Percentiles rank a stretch among this genome's conserved stretches.
Conservation (phyloP, 2,888 invertebrate species). For the Sesamia inferens region DNA sequence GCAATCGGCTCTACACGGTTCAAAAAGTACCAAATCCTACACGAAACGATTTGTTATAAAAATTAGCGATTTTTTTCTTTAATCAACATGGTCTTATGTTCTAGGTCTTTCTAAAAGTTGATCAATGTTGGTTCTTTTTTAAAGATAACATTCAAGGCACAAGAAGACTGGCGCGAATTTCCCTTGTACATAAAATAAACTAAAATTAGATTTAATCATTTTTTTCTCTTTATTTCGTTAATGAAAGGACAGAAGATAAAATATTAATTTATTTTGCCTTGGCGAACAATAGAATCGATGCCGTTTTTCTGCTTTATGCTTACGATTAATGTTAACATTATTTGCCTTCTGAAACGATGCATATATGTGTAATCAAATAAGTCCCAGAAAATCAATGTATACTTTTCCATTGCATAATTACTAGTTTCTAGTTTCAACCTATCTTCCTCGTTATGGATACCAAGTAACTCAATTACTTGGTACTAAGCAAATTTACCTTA, state of each 20-base stretch:
- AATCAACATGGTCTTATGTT: not conserved
- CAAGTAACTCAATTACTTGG: conserved; percentile 11
- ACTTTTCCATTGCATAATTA: not conserved
- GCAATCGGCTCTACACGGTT: too few species aligned
- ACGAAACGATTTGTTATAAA: too few species aligned
- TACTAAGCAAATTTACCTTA: conserved; percentile 44
- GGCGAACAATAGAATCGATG: too few species aligned
- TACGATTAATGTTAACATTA: not conserved
- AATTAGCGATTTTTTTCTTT: too few species aligned
- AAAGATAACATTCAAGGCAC: not conserved
- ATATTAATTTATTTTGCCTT: too few species aligned
- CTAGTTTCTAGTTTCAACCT: not conserved
- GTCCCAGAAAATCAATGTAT: not conserved
- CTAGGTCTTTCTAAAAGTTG: not conserved
- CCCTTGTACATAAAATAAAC: too few species aligned
- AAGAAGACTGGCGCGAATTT: not conserved
- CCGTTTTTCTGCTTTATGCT: not conserved
- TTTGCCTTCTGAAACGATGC: not conserved
- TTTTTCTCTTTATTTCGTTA: too few species aligned
- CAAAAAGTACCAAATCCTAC: too few species aligned
- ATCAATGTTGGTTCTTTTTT: not conserved
- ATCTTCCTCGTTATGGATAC: conserved; percentile 4
- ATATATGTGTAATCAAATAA: not conserved
- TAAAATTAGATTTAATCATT: too few species aligned
- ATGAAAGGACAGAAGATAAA: not conserved